Evolutionary conservation across 2,797 vertebrate species (phyloP), one percentile per base, ranked within the genome.

Genomic region (Ptychadena robeensis): DNA sequence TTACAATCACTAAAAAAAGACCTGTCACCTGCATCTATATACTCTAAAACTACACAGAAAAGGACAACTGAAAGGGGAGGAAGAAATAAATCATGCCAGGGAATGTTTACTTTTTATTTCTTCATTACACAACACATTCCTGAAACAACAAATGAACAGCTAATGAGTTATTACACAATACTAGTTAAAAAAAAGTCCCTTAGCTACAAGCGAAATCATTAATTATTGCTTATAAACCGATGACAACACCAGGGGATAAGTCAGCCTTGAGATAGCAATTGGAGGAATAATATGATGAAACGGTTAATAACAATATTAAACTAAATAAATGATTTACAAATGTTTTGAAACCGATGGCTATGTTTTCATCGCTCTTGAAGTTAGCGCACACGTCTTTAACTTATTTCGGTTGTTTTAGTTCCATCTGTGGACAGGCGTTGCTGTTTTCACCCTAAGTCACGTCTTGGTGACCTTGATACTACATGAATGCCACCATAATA

Each of bases 201-300:
- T 75, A 73, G 35, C 63, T 25, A 80, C 12, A 38, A 75, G 65
- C 22, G 57, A 63, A 80, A 76, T 69, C 72, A 76, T 80, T 70
- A 80, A 69, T 80, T 80, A 80, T 67, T 75, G 34, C 48, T 64
- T 69, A 44, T 80, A 32, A 84, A 80, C 48, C 40, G 70, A 72
- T 80, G 76, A 80, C 82, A 74, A 79, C 71, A 83, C 65, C 63
- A 61, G 75, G 53, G 40, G 31, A 80, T 75, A 31, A 80, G 71
- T 63, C 68, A 61, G 32, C 35, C 57, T 44, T 73, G 63, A 59
- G 72, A 40, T 38, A 57, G 64, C 72, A 14, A 59, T 27, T 65
- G 48, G 4, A 53, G 8, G 22, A 22, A 53, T 53, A 53, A 6
- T 22, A 18, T 53, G 18, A 9, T 61, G 25, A 27, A 61, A 61